phyloP scores from a whole-genome alignment of 2,888 invertebrate genomes.

The Drosophila recens region DNA sequence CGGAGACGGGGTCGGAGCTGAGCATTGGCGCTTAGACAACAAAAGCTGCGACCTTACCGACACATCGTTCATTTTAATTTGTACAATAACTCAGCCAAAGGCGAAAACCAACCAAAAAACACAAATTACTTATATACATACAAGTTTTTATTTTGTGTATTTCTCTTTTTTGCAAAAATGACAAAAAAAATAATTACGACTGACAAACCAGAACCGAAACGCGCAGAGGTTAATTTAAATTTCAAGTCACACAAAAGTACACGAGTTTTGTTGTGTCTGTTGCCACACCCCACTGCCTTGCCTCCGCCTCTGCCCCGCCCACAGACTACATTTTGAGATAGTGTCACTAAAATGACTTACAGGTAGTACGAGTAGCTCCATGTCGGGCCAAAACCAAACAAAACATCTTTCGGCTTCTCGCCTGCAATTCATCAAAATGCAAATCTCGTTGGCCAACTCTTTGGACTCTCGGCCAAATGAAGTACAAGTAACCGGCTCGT shows the following conservation, averaged over 20 bases:
- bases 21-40: conserved; percentile 68
- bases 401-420: conserved; percentile 61
- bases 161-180: conserved; percentile 45
- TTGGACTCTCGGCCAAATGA: conserved; percentile 34
- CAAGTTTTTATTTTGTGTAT: conserved; percentile 2
- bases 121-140: conserved; percentile 19
- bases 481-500: conserved; percentile 31
- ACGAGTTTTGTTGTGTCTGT: conserved; percentile 29
- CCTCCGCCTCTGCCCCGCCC: conserved; percentile 3
- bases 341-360: conserved; percentile 80
- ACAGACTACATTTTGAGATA: conserved; percentile 38
- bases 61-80: conserved; percentile 84
- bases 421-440: conserved; percentile 83
- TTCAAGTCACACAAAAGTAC: conserved; percentile 82
- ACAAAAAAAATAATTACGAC: conserved; percentile 68
- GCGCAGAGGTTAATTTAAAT: conserved; percentile 76
- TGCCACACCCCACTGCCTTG: conserved; percentile 12
- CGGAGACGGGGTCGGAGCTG: conserved; percentile 2
- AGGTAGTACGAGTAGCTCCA: conserved; percentile 50
- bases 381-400: conserved; percentile 20
- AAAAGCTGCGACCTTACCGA: conserved; percentile 72
- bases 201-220: conserved; percentile 32
- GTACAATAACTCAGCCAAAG: conserved; percentile 70
- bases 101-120: conserved; percentile 33
- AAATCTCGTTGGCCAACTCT: conserved; percentile 74